These are phyloP conservation scores for Brachyistius frenatus DNA, from an alignment of 2,113 vertebrate genomes.

Conservation along the genomic window DNA sequence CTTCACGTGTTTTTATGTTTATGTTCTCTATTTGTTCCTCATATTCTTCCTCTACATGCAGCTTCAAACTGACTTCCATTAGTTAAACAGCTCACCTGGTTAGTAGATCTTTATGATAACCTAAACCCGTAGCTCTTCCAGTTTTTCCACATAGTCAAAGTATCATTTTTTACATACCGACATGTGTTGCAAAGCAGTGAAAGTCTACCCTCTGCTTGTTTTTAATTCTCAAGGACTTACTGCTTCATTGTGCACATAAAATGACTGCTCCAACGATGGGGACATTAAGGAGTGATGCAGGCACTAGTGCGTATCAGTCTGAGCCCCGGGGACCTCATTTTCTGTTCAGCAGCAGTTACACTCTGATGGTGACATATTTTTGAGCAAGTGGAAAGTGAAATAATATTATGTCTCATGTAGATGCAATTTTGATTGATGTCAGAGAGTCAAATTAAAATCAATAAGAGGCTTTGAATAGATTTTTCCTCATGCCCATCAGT, in stretches of 20 bases:
- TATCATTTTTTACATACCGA: not conserved
- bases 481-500: not conserved
- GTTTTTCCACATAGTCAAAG: not conserved
- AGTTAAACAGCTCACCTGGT: not conserved
- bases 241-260: slow-evolving; percentile 23
- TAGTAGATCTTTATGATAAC: not conserved
- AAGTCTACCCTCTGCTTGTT: not conserved
- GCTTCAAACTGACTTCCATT: not conserved
- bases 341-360: not conserved
- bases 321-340: slow-evolving; percentile 5
- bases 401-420: not conserved
- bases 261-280: slow-evolving; percentile 25
- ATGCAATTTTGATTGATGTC: not conserved
- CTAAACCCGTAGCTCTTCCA: not conserved
- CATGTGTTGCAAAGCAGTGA: not conserved
- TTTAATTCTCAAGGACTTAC: slow-evolving; percentile 1
- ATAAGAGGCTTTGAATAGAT: not conserved
- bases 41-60: not conserved
- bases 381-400: not conserved
- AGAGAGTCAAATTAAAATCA: not conserved
- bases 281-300: slow-evolving; percentile 2
- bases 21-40: not conserved
- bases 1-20: not conserved
- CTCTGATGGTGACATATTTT: slow-evolving; percentile 8
- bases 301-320: not conserved